phyloP scores from a whole-genome alignment of 1,140 invertebrate species.

The Cydia fagiglandana region DNA sequence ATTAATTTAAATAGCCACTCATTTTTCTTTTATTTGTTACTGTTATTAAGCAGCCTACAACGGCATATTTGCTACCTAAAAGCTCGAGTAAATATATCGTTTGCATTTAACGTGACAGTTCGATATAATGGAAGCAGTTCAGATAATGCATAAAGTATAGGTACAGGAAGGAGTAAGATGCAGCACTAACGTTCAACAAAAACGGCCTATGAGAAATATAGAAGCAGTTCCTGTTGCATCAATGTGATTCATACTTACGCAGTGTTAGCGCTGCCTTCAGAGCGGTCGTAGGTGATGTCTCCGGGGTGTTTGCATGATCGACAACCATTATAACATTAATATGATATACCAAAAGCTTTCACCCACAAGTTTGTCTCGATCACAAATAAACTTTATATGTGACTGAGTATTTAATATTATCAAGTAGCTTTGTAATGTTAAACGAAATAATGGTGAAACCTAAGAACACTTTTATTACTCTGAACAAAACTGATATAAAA shows the following conservation, averaged over 20 bases:
- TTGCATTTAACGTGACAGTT: constrained; percentile 42
- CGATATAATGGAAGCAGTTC: constrained; percentile 60
- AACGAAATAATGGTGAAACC: constrained; percentile 14
- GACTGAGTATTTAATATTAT: neutral
- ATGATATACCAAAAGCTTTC: constrained; percentile 68
- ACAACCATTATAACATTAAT: constrained; percentile 79
- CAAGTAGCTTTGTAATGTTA: constrained; percentile 8
- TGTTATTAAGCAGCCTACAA: constrained; percentile 45
- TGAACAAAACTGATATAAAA: neutral
- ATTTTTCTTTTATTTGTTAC: constrained; percentile 31
- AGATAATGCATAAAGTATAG: constrained; percentile 61
- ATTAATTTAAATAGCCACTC: neutral
- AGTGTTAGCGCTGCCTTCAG: constrained; percentile 67
- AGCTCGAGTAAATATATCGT: constrained; percentile 43
- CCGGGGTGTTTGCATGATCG: constrained; percentile 74
- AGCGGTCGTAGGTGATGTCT: constrained; percentile 60
- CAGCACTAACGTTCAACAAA: constrained; percentile 58
- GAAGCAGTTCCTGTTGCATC: constrained; percentile 67
- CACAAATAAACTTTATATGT: constrained; percentile 37
- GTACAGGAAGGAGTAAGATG: constrained; percentile 62
- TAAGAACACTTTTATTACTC: neutral
- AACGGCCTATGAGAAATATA: constrained; percentile 69
- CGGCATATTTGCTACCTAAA: constrained; percentile 42
- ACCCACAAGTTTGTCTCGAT: constrained; percentile 55
- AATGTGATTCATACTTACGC: constrained; percentile 73